Evolutionary conservation across 1,140 invertebrate genomes (phyloP), one percentile per base, ranked within the genome.

Genomic region (Tribolium castaneum): DNA sequence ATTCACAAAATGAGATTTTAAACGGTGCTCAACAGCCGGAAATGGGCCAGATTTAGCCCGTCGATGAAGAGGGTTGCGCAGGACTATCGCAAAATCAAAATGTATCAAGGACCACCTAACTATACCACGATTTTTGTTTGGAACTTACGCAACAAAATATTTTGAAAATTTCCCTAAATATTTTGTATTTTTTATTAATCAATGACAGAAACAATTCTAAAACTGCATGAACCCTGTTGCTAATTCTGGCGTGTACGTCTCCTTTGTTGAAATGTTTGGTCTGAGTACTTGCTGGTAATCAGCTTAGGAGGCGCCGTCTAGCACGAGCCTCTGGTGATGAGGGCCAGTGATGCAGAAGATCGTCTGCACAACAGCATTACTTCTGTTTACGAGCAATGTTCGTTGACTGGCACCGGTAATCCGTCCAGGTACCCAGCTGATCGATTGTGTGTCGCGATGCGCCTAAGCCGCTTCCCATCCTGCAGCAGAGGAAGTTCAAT

Each of bases 311-410:
- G 74, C 78, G 72, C 22, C 45, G n/a, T 50, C 10, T 10, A 52
- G 73, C 78, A 79, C 78, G 78, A 79, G 78, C 66, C 45, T 75
- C 56, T 52, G 59, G 9, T 45, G 39, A 66, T 80, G 30, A 4
- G 52, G 13, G 51, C 19, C 49, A 74, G 62, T 75, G 73, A 77
- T 56, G 77, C 75, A 72, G 70, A 75, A 81, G 77, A 77, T 52
- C 22, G 10, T 14, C 70, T 45, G 13, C 71, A 76, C 76, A 79
- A 79, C 72, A 66, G 66, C 78, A 82, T 82, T 82, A 82, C 59
- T 82, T 82, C 81, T 82, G 81, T 80, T 82, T 82, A 82, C 79
- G 78, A 82, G 81, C 81, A 82, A 80, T 82, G 80, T 82, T 75
- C 80, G 79, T 56, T 82, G 81, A 82, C 81, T 80, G 77, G 2